Evolutionary conservation across 1,140 invertebrate genomes (phyloP).

Genomic region (Pararge aegeria): DNA sequence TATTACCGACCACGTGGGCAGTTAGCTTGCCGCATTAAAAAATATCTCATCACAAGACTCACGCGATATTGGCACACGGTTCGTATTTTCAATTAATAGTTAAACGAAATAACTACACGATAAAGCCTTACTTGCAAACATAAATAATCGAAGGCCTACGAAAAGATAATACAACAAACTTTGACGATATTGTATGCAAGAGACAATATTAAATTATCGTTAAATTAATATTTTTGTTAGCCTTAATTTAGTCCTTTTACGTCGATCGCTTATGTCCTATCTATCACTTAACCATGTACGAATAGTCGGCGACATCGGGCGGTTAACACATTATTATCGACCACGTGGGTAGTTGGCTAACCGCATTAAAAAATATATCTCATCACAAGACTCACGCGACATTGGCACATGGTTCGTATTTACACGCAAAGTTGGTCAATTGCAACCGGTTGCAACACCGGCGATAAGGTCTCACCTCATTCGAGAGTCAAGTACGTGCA

Average conservation of each 20-base stretch:
- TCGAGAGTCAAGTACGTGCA: no score
- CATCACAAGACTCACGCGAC: slow-evolving; percentile 25
- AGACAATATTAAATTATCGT: no score
- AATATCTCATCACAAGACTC: slow-evolving; percentile 20
- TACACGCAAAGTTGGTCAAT: slow-evolving; percentile 5
- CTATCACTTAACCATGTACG: not conserved
- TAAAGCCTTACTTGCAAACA: no score
- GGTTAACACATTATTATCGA: slow-evolving; percentile 34
- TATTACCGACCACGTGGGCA: slow-evolving; percentile 41
- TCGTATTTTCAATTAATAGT: not conserved
- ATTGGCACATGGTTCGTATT: slow-evolving; percentile 19
- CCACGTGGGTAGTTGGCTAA: slow-evolving; percentile 35
- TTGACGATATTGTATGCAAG: no score
- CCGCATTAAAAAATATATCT: slow-evolving; percentile 24
- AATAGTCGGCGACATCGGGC: slow-evolving; percentile 32
- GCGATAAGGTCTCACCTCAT: not conserved
- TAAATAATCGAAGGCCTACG: no score
- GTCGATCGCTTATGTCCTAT: not conserved
- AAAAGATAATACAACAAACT: no score
- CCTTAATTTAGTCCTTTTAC: no score
- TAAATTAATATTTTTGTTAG: no score
- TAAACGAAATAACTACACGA: no score
- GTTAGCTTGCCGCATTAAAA: slow-evolving; percentile 26
- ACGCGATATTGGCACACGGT: slow-evolving; percentile 27
- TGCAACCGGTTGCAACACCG: slow-evolving; percentile 6